phyloP scores from a whole-genome alignment of 2,797 vertebrate species.

The Lacerta viridis region DNA sequence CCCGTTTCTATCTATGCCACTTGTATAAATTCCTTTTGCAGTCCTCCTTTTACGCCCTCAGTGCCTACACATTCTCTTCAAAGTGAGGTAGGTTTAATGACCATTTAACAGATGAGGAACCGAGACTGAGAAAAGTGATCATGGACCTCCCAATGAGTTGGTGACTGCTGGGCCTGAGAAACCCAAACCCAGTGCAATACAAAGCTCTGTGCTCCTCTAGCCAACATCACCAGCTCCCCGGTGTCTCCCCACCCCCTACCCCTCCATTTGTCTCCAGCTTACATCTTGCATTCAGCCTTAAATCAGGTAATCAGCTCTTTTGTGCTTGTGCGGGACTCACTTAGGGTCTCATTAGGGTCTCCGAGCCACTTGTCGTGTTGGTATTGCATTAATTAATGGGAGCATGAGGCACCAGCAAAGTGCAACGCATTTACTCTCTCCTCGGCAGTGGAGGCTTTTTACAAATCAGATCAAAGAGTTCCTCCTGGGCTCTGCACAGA shows the following conservation, averaged over 20 bases:
- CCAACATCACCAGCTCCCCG: not conserved
- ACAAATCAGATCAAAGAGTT: slow-evolving; percentile 66
- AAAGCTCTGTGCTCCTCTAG: not conserved
- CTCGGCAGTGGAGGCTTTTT: slow-evolving; percentile 21
- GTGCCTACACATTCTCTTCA: not conserved
- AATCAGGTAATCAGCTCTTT: slow-evolving; percentile 13
- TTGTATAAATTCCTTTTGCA: not conserved
- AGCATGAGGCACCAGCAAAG: slow-evolving; percentile 49
- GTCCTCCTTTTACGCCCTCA: not conserved
- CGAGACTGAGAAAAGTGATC: not conserved
- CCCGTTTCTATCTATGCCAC: not conserved
- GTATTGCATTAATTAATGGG: slow-evolving; percentile 35
- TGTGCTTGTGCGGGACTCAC: not conserved
- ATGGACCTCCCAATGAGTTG: too few species aligned
- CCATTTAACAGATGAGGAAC: not conserved
- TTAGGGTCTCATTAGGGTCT: slow-evolving; percentile 29
- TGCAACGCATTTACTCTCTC: slow-evolving; percentile 14
- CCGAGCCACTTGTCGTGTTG: slow-evolving; percentile 10
- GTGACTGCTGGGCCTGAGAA: not conserved
- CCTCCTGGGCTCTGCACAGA: slow-evolving; percentile 47
- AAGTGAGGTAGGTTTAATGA: not conserved
- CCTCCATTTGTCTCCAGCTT: not conserved
- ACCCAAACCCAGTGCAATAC: not conserved
- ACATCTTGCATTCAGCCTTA: slow-evolving; percentile 33
- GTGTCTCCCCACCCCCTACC: not conserved